Evolutionary conservation across 2,797 vertebrate species (phyloP), one percentile per base, ranked within the genome.

Genomic region (Schizopygopsis pylzovi): DNA sequence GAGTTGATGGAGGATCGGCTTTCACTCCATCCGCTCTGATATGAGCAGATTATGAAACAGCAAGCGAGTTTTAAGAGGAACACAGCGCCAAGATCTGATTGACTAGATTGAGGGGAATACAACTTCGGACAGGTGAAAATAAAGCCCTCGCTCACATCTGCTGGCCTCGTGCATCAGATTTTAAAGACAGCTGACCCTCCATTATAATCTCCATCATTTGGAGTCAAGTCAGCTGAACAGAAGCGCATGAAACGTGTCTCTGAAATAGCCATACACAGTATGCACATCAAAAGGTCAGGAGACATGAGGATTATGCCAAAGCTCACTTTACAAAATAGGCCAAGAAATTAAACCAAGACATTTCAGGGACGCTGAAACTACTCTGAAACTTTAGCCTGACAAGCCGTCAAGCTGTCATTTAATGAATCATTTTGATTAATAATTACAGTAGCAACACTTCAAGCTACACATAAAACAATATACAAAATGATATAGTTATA

Each of bases 161-260:
- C 87, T 88, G 85, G 80, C 89, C 89, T 90, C 91, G 89, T 75
- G 63, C 89, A 79, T 68, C 79, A 61, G 82, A 79, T 89, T 84
- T 89, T 85, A 82, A 87, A 90, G 72, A 86, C 88, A 90, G n/a
- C 86, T 88, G 76, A 87, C 47, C 45, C 0, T 67, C 39, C 85
- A 89, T 88, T 86, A 73, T 45, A 77, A 90, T 88, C 43, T 67
- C 22, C 15, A 39, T 61, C 1, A 71, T 22, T 45, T 71, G 8
- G 39, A 54, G 20, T 39, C n/a, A 61, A 33, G 47, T 37, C 25
- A 70, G 25, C 16, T 12, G 22, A 71, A 7, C 15, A 52, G 43
- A 78, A 79, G 70, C 37, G 18, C 41, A 73, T 83, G 25, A 25
- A 18, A 54, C 79, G 16, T 45, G 41, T 49, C 59, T 63, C 43